A percentile compares a stretch with the other conserved stretches of the same genome.
phyloP scores from a whole-genome alignment of 2,797 vertebrate species.

The Sternotherus odoratus region DNA sequence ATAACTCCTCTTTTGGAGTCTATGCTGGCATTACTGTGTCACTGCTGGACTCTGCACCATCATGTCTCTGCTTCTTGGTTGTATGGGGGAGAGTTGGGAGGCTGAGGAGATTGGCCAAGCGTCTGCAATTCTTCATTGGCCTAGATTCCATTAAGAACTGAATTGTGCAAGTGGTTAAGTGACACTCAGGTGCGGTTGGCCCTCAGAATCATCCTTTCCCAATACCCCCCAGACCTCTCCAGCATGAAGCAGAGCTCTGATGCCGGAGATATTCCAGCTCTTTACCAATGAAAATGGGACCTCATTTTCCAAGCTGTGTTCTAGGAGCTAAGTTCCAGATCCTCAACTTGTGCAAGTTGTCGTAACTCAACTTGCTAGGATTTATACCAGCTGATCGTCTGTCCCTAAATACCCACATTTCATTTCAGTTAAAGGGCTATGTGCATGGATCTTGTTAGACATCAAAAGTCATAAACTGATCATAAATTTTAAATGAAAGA shows the following conservation, averaged over 20 bases:
- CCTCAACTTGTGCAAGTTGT: neutral
- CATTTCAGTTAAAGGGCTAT: neutral
- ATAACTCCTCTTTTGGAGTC: neutral
- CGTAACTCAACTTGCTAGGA: neutral
- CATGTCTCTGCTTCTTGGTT: neutral
- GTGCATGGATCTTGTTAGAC: neutral
- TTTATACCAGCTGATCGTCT: neutral
- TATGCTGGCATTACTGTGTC: too few relatives aligned
- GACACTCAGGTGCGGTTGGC: neutral
- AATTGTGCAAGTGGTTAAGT: accelerated
- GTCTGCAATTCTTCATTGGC: neutral
- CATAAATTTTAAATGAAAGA: neutral
- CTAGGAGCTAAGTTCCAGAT: neutral
- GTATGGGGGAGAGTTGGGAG: neutral
- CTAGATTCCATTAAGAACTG: neutral
- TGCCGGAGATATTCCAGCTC: neutral
- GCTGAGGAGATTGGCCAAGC: neutral
- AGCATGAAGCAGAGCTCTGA: neutral
- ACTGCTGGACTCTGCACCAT: neutral
- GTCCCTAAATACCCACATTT: neutral
- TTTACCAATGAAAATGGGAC: neutral
- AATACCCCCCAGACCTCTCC: too few relatives aligned
- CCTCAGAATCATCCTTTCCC: neutral
- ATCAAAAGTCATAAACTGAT: neutral
- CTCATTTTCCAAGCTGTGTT: neutral